Conservation (phyloP, 2,888 invertebrate genomes). For the Augiades crinisus region DNA sequence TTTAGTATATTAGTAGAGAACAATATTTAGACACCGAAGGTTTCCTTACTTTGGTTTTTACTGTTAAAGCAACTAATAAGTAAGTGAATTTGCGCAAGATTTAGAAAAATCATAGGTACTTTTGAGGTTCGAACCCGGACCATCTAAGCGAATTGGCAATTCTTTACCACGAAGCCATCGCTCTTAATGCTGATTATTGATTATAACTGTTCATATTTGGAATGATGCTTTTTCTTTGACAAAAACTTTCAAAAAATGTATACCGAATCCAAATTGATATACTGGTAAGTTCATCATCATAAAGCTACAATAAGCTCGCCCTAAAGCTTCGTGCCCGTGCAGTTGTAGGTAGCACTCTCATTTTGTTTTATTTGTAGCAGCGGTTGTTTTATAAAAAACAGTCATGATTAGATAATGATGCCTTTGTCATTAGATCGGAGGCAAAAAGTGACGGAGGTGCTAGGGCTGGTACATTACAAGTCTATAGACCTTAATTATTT, state of each 20-base stretch:
- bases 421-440: slow-evolving; percentile 63
- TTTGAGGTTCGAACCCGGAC: no score
- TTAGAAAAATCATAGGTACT: no score
- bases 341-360: slow-evolving; percentile 11
- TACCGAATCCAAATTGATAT: neutral
- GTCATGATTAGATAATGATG: slow-evolving; percentile 67
- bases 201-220: no score
- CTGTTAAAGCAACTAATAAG: no score
- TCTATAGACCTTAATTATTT: no score
- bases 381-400: slow-evolving; percentile 47
- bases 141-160: no score
- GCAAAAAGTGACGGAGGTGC: slow-evolving; percentile 32
- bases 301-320: neutral
- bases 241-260: neutral
- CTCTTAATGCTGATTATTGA: no score
- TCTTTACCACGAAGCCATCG: no score
- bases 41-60: no score
- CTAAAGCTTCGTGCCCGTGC: neutral
- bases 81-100: no score
- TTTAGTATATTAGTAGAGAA: no score
- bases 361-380: slow-evolving; percentile 17
- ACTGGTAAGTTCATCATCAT: neutral
- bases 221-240: neutral
- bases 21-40: no score
- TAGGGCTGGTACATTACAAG: slow-evolving; percentile 21